Percentiles rank a stretch among this genome's conserved stretches.
Conservation (phyloP, 2,888 invertebrate species). For the Odontocerum albicorne region DNA sequence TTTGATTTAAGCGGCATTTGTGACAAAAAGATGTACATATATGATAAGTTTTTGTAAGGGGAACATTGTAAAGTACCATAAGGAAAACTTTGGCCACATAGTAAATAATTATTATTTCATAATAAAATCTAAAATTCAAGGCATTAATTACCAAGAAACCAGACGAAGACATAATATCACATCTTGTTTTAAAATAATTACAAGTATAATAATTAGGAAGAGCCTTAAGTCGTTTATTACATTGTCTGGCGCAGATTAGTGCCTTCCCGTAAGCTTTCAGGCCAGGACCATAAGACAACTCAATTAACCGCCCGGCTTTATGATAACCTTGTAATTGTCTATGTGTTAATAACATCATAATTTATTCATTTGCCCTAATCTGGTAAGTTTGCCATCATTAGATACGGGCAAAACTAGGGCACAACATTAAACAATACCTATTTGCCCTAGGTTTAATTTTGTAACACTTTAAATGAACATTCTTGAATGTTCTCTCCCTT, state of each 20-base stretch:
- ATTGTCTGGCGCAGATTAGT: slow-evolving; percentile 18
- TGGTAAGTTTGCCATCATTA: slow-evolving; percentile 21
- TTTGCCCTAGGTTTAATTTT: no score
- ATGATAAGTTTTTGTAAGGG: no score
- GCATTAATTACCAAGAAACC: background rate
- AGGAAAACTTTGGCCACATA: background rate
- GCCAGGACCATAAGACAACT: slow-evolving; percentile 25
- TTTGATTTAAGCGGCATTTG: no score
- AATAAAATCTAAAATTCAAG: background rate
- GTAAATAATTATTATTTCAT: background rate
- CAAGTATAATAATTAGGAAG: slow-evolving; percentile 1
- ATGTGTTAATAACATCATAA: slow-evolving; percentile 34
- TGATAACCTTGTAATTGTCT: slow-evolving; percentile 35
- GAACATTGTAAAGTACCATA: no score
- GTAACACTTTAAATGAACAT: no score
- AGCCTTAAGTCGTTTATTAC: slow-evolving; percentile 23
- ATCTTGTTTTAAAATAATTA: no score
- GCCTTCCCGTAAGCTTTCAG: background rate
- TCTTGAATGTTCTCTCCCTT: no score
- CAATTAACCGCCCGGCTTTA: slow-evolving; percentile 32
- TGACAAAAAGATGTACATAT: no score
- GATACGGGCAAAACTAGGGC: background rate
- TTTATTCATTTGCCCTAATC: slow-evolving; percentile 34
- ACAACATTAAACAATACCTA: no score
- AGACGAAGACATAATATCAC: no score